These are phyloP conservation scores for Drosophila longiperda DNA, from an alignment of 2,888 invertebrate species.

Conservation along the genomic window DNA sequence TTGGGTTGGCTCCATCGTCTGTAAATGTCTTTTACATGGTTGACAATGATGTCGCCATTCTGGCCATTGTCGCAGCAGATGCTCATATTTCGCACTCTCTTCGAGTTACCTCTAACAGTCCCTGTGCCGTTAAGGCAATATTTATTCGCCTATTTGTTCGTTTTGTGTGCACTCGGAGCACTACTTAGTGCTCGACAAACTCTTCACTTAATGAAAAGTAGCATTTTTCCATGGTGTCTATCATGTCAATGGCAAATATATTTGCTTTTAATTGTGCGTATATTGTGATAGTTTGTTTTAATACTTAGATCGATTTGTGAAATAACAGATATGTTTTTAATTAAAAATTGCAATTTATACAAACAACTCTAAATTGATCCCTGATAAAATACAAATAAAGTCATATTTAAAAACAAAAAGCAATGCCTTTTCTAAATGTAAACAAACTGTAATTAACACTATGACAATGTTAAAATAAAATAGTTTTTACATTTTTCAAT, in stretches of 20 bases:
- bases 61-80: slow-evolving; percentile 42
- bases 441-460: background rate
- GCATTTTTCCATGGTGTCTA: background rate
- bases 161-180: slow-evolving; percentile 61
- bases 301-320: background rate
- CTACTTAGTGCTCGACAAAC: slow-evolving; percentile 42
- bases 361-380: background rate
- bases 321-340: background rate
- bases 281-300: background rate
- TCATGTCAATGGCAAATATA: slow-evolving; percentile 17
- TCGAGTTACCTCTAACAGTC: slow-evolving; percentile 20
- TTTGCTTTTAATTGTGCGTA: slow-evolving; percentile 14
- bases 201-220: slow-evolving; percentile 70
- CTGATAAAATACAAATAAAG: background rate
- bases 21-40: slow-evolving; percentile 6
- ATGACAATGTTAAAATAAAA: background rate
- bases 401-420: background rate
- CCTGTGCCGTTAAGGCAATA: slow-evolving; percentile 61
- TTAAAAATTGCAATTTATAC: background rate
- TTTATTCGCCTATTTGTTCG: slow-evolving; percentile 78
- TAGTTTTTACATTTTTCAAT: background rate
- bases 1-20: slow-evolving; percentile 24
- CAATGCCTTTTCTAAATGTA: background rate
- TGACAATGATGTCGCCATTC: slow-evolving; percentile 38
- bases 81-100: slow-evolving; percentile 65